Conservation (phyloP, 2,113 vertebrate species). For the Natator depressus region DNA sequence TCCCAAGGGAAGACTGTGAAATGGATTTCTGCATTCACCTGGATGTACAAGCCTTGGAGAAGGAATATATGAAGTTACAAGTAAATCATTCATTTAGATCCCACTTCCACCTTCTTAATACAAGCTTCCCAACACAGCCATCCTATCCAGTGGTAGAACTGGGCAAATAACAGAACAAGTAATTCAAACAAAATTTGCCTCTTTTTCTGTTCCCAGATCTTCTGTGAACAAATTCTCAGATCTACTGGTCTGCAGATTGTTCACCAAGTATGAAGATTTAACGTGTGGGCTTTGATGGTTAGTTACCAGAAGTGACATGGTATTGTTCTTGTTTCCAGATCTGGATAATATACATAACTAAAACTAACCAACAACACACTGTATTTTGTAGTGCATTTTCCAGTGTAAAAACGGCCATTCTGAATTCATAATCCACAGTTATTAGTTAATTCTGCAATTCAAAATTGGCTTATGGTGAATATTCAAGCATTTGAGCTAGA, state of each 20-base stretch:
- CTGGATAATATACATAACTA: not conserved
- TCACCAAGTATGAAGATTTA: not conserved
- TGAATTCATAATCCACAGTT: not conserved
- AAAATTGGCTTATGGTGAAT: not conserved
- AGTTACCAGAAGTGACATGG: not conserved
- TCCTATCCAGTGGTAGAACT: not conserved
- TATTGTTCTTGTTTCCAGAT: not conserved
- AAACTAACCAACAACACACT: not conserved
- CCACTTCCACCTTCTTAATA: not conserved
- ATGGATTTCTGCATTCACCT: not conserved
- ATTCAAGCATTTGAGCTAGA: not conserved
- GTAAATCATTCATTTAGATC: not conserved
- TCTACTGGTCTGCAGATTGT: not conserved
- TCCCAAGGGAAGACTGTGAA: not conserved
- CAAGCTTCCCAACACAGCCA: not conserved
- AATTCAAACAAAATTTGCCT: not conserved
- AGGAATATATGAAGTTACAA: not conserved
- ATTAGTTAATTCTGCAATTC: not conserved
- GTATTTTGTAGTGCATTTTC: not conserved
- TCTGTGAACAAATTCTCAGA: not conserved
- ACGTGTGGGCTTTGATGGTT: not conserved
- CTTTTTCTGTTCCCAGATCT: rapidly evolving
- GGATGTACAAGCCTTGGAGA: not conserved
- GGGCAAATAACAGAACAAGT: not conserved
- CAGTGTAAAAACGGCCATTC: not conserved